Conservation (phyloP, 2,113 vertebrate species). For the Saccopteryx leptura region DNA sequence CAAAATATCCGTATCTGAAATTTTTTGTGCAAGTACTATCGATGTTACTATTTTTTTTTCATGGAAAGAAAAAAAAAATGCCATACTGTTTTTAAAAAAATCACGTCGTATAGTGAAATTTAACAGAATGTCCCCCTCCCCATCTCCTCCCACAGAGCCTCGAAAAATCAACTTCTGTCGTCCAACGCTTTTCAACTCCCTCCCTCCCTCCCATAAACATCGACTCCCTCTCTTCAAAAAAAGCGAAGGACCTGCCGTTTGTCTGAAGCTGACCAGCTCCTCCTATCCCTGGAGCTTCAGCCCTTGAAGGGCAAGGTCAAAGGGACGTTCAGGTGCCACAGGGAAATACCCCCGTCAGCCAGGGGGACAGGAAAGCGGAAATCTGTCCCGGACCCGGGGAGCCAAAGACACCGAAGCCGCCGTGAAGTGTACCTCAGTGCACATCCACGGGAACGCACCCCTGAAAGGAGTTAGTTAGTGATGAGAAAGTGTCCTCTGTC, state of each 20-base stretch:
- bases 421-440: not conserved
- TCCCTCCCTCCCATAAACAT: not conserved
- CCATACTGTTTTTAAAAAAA: not conserved
- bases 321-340: not conserved
- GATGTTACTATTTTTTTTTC: slow-evolving; percentile 9
- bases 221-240: not conserved
- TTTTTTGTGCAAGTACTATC: too few relatives aligned
- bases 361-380: not conserved
- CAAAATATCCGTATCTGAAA: not conserved
- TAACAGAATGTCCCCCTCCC: not conserved
- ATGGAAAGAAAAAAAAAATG: not conserved
- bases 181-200: not conserved
- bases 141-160: not conserved
- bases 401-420: not conserved
- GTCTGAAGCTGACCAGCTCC: not conserved
- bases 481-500: not conserved
- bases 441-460: rapidly evolving
- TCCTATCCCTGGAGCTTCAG: not conserved
- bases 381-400: not conserved
- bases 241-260: not conserved
- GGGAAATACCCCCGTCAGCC: not conserved
- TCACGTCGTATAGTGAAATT: not conserved
- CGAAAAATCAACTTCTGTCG: rapidly evolving
- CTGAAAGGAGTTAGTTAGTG: slow-evolving; percentile 10
- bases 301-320: not conserved